Evolutionary conservation across 2,113 vertebrate species (phyloP).

Genomic region (Girardinichthys multiradiatus): DNA sequence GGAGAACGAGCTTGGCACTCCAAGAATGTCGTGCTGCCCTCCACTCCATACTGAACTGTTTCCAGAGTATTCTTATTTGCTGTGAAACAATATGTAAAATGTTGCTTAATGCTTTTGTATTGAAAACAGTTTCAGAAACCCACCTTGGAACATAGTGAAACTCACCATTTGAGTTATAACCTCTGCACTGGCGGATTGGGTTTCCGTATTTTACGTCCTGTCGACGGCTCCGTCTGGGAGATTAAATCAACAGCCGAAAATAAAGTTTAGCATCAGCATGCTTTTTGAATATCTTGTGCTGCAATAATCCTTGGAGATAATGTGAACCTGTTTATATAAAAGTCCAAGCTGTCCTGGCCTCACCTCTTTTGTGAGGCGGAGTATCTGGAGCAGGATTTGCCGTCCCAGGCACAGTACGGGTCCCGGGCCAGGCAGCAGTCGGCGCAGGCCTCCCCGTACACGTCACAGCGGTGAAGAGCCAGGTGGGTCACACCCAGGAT

Average conservation of each 20-base stretch:
- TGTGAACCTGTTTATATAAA: background rate
- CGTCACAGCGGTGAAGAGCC: constrained; percentile 94
- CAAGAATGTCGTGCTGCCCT: constrained; percentile 93
- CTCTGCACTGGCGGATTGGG: constrained; percentile 86
- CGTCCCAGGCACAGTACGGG: constrained; percentile 98
- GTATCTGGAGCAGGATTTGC: constrained; percentile 95
- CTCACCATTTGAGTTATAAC: constrained; percentile 86
- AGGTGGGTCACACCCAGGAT: constrained; percentile 92
- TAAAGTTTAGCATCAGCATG: constrained; percentile 29
- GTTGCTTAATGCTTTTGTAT: background rate
- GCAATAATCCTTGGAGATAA: background rate
- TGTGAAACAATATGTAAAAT: constrained; percentile 52
- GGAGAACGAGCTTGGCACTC: constrained; percentile 96
- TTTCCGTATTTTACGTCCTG: constrained; percentile 88
- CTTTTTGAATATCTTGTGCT: background rate
- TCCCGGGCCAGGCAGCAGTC: constrained; percentile 98
- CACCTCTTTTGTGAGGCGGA: constrained; percentile 96
- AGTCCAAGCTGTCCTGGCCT: background rate
- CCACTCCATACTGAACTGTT: constrained; percentile 92
- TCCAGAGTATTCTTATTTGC: constrained; percentile 93
- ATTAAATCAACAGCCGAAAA: constrained; percentile 49
- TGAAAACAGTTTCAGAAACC: background rate
- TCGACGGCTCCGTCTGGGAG: constrained; percentile 82
- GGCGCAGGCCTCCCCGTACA: constrained; percentile 93
- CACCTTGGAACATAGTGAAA: background rate